Conservation (phyloP, 1,140 invertebrate species). For the Dreissena rostriformis region DNA sequence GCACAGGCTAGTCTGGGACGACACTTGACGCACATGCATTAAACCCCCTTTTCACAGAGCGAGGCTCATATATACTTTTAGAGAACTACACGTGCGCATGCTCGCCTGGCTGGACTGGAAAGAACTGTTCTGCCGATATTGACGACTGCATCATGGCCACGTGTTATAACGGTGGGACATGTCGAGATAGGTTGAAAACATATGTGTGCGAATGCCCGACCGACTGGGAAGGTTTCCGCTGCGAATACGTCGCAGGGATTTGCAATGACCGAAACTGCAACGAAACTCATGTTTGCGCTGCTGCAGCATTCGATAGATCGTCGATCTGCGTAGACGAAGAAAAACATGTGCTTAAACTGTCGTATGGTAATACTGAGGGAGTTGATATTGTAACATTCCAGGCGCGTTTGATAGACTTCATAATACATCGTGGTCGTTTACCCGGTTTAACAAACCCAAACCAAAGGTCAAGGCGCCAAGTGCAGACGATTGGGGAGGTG, state of each 20-base stretch:
- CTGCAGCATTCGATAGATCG: background rate
- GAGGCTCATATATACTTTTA: no score
- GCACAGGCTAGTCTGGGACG: no score
- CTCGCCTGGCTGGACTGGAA: conserved; percentile 73
- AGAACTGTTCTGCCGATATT: conserved; percentile 71
- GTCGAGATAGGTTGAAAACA: conserved; percentile 61
- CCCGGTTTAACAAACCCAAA: background rate
- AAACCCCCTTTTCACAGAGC: no score
- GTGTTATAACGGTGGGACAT: conserved; percentile 64
- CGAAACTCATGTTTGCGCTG: conserved; percentile 30
- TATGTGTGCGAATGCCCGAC: conserved; percentile 61
- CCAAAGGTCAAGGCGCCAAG: background rate
- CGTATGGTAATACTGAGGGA: background rate
- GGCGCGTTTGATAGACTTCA: conserved; percentile 51
- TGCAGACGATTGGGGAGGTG: background rate
- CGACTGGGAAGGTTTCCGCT: conserved; percentile 56
- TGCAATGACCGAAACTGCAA: conserved; percentile 28
- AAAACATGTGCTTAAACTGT: conserved; percentile 7
- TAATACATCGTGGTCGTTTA: conserved; percentile 41
- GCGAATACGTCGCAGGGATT: conserved; percentile 48
- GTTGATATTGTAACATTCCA: conserved; percentile 22
- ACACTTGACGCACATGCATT: no score
- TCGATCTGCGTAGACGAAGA: conserved; percentile 14
- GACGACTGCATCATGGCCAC: conserved; percentile 72
- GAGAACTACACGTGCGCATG: conserved; percentile 66